Evolutionary conservation across 2,113 vertebrate genomes (phyloP).

Genomic region (Lampris megalopsis): DNA sequence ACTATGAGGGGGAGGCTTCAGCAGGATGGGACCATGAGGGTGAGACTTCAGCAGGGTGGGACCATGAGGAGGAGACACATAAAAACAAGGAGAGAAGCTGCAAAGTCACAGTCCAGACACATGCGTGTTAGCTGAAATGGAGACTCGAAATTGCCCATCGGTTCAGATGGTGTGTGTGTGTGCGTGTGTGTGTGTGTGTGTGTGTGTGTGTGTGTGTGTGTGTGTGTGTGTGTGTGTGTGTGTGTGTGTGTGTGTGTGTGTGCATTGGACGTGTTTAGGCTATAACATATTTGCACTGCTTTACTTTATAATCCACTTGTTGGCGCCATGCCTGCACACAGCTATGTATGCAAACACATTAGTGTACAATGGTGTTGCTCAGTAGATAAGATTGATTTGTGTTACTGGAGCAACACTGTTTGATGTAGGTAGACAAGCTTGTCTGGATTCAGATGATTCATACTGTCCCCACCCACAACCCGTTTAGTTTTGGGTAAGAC

Average conservation of each 20-base stretch:
- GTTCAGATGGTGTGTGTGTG: background rate
- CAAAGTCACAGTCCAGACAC: too few species aligned
- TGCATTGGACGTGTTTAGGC: too few species aligned
- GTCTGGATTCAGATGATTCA: conserved; percentile 36
- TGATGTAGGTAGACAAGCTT: conserved; percentile 4
- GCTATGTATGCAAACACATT: too few species aligned
- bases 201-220: background rate
- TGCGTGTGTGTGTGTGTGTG: background rate
- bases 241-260: background rate
- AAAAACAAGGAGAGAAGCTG: too few species aligned
- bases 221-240: background rate
- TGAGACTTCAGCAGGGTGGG: too few species aligned
- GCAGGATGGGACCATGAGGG: too few species aligned
- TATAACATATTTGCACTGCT: too few species aligned
- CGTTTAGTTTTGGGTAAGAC: background rate
- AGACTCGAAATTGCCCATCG: too few species aligned
- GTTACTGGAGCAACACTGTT: conserved; percentile 19
- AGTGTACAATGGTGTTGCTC: background rate
- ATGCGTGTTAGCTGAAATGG: too few species aligned
- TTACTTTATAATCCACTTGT: conserved; percentile 3
- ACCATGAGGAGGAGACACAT: too few species aligned
- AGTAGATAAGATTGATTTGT: conserved; percentile 15
- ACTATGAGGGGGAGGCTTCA: too few species aligned
- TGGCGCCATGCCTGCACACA: background rate
- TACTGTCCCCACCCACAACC: background rate